Base-by-base conservation (phyloP, 1,140 invertebrate genomes). In the Triops cancriformis region DNA sequence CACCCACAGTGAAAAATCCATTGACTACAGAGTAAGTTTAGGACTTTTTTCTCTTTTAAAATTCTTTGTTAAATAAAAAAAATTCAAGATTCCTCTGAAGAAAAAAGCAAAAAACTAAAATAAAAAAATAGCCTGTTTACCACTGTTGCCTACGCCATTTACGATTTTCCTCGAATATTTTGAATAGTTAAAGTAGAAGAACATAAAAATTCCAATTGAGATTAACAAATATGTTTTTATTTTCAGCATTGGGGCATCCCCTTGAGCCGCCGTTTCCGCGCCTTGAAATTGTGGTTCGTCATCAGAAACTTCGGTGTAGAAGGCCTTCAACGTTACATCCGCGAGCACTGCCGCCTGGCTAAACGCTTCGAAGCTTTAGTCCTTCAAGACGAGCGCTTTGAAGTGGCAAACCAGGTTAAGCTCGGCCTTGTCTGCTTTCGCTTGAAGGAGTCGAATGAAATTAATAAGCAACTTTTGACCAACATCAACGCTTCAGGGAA, bases 1-100 rank as follows among this genome's bases (percentile, higher is more conserved):
- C 85, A 95, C 94, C 79, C 97, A 97, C 85, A 96, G 94, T 76
- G 94, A 97, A 84, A 93, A 94, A 76, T 92, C 96, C 31, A 98
- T 99, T 80, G 98, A 99, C 86, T 98, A 98, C 84, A 90, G 89
- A 89, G 82, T 87, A 85, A 83, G 82, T 81, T 41, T 78, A n/a
- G 5, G 1, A 18, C 45, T 41, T 43, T 26, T 27, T 75, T 45
- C 75, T 27, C 37, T 73, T 73, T 74, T 76, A 2, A 18, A 51
- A 14, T 41, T 4, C 42, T n/a, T n/a, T n/a, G n/a, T n/a, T n/a
- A 18, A 10, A 28, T 75, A 41, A 12, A 18, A 12, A 75, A 37
- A 37, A 37, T 37, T 37, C 31, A 4, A 37, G 31, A 37, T 4
- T 37, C 31, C 7, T 37, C 31, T n/a, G n/a, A 37, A 37, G 31